A percentile compares a stretch with the other conserved stretches of the same genome.
Evolutionary conservation across 30 jellyfish, hydroid and myxozoan genomes (phyloP).

Genomic region (Phacellophora camtschatica): DNA sequence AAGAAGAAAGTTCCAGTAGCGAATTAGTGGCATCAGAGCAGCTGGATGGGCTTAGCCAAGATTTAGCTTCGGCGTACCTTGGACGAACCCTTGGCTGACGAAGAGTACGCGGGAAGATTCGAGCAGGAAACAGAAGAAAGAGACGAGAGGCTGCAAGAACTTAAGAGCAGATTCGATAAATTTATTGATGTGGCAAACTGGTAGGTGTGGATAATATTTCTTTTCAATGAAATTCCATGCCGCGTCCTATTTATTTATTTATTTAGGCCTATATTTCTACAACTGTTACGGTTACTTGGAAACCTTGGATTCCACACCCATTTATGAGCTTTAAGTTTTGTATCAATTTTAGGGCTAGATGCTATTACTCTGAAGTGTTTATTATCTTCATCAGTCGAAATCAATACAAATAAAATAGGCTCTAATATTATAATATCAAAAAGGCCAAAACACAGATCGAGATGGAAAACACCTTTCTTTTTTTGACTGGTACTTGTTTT

Average conservation of each 20-base stretch:
- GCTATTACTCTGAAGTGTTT: background rate
- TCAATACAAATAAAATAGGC: too few relatives aligned
- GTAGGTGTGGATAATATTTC: background rate
- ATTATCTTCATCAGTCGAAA: background rate
- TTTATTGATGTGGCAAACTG: background rate
- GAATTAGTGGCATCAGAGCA: too few relatives aligned
- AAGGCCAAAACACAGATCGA: too few relatives aligned
- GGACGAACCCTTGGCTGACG: background rate
- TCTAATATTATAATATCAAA: too few relatives aligned
- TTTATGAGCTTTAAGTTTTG: background rate
- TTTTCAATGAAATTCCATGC: background rate
- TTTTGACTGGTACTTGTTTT: too few relatives aligned
- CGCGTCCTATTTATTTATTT: background rate
- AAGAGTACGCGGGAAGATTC: too few relatives aligned
- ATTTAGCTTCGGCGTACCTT: background rate
- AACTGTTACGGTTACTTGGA: too few relatives aligned
- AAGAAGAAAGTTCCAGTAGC: too few relatives aligned
- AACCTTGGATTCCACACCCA: too few relatives aligned
- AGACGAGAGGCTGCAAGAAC: too few relatives aligned
- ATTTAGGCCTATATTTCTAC: background rate
- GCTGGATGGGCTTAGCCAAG: background rate
- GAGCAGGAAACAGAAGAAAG: too few relatives aligned
- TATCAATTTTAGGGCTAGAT: background rate
- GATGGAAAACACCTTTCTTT: too few relatives aligned
- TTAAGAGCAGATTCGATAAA: background rate